Conservation (phyloP, 2,888 invertebrate species). For the Terebella lapidaria region DNA sequence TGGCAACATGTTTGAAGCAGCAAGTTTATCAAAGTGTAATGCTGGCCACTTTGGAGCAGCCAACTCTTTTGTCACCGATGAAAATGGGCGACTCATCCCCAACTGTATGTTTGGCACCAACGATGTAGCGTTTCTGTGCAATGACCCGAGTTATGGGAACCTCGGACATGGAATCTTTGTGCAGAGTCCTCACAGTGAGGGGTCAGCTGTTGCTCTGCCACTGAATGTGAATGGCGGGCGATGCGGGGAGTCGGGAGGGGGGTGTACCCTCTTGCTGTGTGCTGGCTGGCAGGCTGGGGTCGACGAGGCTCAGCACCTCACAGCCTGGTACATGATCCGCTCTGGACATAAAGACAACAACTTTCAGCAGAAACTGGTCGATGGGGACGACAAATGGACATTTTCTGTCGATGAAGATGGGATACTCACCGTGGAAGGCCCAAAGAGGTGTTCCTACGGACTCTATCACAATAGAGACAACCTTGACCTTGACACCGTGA, state of each 20-base stretch:
- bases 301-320: neutral
- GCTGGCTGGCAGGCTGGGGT: slow-evolving; percentile 21
- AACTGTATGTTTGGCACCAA: slow-evolving; percentile 32
- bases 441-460: slow-evolving; percentile 22
- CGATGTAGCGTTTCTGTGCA: slow-evolving; percentile 29
- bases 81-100: slow-evolving; percentile 29
- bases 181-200: slow-evolving; percentile 13
- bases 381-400: slow-evolving; percentile 32
- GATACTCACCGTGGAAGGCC: slow-evolving; percentile 21
- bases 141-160: slow-evolving; percentile 27
- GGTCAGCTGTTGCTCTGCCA: slow-evolving; percentile 12
- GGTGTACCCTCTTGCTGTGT: slow-evolving; percentile 29
- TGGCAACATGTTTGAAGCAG: too few species aligned
- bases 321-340: slow-evolving; percentile 28
- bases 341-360: slow-evolving; percentile 30
- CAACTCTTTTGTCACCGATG: slow-evolving; percentile 24
- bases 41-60: slow-evolving; percentile 31
- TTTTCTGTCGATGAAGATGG: slow-evolving; percentile 20
- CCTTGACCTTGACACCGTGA: neutral
- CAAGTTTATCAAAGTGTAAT: slow-evolving; percentile 22
- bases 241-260: slow-evolving; percentile 18
- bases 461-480: slow-evolving; percentile 30
- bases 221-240: slow-evolving; percentile 27
- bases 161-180: slow-evolving; percentile 28
- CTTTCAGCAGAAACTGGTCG: slow-evolving; percentile 20